phyloP scores from a whole-genome alignment of 2,797 vertebrate species.

The Enteromius fasciolatus region DNA sequence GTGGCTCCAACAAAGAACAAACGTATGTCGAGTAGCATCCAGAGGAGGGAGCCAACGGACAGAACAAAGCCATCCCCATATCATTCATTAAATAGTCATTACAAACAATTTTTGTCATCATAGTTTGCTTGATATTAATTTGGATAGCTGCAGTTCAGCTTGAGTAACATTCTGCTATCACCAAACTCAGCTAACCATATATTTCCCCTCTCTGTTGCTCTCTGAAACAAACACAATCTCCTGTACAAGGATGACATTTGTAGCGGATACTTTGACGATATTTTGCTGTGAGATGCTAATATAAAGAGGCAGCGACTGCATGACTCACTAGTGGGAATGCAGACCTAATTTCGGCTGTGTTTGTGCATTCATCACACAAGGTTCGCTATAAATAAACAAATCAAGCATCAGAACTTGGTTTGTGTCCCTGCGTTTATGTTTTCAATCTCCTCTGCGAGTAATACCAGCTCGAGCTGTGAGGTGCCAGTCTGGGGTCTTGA shows the following conservation, averaged over 20 bases:
- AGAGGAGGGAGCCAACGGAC: conserved; percentile 91
- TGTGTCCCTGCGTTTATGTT: conserved; percentile 31
- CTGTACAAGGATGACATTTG: conserved; percentile 24
- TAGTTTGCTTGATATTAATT: conserved; percentile 63
- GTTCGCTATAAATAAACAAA: conserved; percentile 36
- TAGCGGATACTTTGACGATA: conserved; percentile 41
- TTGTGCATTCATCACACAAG: conserved; percentile 24
- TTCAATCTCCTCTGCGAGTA: conserved; percentile 23
- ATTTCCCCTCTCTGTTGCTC: conserved; percentile 23
- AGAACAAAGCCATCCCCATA: conserved; percentile 56
- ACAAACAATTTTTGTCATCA: conserved; percentile 63
- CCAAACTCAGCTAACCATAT: conserved; percentile 27
- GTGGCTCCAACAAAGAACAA: conserved; percentile 45
- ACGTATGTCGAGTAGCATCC: conserved; percentile 83
- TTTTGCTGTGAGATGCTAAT: conserved; percentile 67
- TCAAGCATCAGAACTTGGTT: conserved; percentile 6
- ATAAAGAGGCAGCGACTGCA: conserved; percentile 73
- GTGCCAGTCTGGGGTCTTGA: conserved; percentile 43
- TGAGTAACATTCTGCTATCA: conserved; percentile 35
- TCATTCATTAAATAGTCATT: conserved; percentile 55
- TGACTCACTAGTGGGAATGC: conserved; percentile 74
- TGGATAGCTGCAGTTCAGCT: conserved; percentile 47
- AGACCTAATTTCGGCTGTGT: conserved; percentile 61
- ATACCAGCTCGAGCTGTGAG: conserved; percentile 25
- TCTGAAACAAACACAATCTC: conserved; percentile 18